phyloP scores from a whole-genome alignment of 2,113 vertebrate genomes.

The Mormoops blainvillei region DNA sequence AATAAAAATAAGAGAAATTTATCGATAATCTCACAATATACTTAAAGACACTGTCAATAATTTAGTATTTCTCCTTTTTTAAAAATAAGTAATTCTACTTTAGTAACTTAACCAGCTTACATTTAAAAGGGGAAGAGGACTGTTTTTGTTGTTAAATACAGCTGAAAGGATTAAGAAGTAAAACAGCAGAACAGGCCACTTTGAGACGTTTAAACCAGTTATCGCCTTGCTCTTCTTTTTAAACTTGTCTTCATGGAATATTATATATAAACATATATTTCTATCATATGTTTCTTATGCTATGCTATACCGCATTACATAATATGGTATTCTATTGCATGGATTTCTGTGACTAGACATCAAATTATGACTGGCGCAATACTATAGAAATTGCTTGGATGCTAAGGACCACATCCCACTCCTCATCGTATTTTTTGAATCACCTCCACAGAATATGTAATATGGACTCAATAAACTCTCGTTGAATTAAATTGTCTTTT shows the following conservation, averaged over 20 bases:
- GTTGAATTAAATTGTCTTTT: neutral
- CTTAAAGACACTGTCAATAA: neutral
- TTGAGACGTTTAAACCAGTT: neutral
- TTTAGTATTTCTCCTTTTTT: neutral
- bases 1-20: neutral
- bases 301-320: neutral
- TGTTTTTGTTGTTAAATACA: neutral
- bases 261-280: neutral
- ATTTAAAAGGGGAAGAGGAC: neutral
- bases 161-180: neutral
- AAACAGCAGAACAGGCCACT: neutral
- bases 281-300: neutral
- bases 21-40: neutral
- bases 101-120: neutral
- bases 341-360: neutral
- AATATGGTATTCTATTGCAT: neutral
- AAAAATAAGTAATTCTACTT: neutral
- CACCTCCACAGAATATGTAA: neutral
- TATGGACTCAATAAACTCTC: neutral
- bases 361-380: neutral
- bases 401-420: neutral
- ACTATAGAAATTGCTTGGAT: neutral
- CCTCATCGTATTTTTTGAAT: neutral
- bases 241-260: neutral
- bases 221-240: neutral